These are phyloP conservation scores for Oryzias curvinotus DNA, from an alignment of 2,113 vertebrate genomes.

Conservation along the genomic window DNA sequence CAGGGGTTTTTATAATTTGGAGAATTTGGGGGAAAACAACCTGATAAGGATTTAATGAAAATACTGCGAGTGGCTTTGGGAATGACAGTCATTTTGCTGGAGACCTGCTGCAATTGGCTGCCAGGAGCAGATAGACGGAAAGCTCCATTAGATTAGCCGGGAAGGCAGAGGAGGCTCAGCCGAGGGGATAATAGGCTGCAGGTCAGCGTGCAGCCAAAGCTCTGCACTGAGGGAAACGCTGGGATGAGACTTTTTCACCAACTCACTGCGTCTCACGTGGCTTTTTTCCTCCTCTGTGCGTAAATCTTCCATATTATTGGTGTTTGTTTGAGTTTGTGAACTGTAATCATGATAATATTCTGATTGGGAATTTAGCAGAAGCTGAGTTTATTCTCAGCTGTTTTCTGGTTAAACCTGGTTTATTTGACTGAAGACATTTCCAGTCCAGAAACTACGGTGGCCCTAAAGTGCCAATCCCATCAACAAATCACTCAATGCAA, in stretches of 20 bases:
- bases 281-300: too few relatives aligned
- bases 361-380: too few relatives aligned
- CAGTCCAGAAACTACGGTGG: too few relatives aligned
- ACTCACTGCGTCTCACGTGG: too few relatives aligned
- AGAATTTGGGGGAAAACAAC: conserved; percentile 9
- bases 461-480: too few relatives aligned
- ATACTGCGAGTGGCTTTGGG: conserved; percentile 22
- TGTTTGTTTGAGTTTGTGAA: too few relatives aligned
- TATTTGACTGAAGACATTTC: too few relatives aligned
- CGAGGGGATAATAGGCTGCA: conserved; percentile 52
- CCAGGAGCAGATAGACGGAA: conserved; percentile 39
- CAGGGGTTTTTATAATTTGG: neutral
- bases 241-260: conserved; percentile 22
- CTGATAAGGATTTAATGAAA: neutral
- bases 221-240: conserved; percentile 24
- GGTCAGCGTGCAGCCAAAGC: conserved; percentile 35
- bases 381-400: too few relatives aligned
- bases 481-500: too few relatives aligned
- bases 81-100: conserved; percentile 38
- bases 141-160: conserved; percentile 43
- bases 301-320: too few relatives aligned
- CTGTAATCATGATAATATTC: too few relatives aligned
- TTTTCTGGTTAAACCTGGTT: too few relatives aligned
- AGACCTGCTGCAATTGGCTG: conserved; percentile 36
- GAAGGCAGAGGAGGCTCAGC: conserved; percentile 44